Base-by-base conservation (phyloP, 2,113 vertebrate species). In the Nesogale talazaci region DNA sequence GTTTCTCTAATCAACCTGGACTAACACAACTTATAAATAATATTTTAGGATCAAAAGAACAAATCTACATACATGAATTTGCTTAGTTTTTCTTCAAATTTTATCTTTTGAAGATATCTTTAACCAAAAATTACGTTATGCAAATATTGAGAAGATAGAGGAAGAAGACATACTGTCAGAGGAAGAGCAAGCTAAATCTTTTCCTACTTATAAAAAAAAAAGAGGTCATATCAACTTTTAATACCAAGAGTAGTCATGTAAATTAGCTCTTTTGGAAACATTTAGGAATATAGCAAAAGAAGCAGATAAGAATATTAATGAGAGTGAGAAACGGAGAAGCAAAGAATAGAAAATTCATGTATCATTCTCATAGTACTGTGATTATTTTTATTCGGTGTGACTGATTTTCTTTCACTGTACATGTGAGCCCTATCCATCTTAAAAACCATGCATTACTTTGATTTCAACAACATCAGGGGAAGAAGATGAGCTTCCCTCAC, bases 401-500 rank as follows among this genome's bases (percentile, higher is more conserved):
- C 15, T 12, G 20, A 36, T 92, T 80, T 83, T 85, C 25, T 31
- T n/a, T 88, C 19, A 52, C 40, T 61, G 52, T 31, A 76, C 22
- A 27, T 16, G 52, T 52, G 46, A 52, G 46, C 14, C 46, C 46
- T 52, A 52, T 8, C 46, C 46, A 52, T 52, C 46, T 83, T 52
- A n/a, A 92, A 95, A 85, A 9, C 12, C 34, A 67, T 36, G 0
- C 79, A 25, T 72, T 59, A 25, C 80, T 95, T 93, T 92, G 22
- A 90, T 83, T 94, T 92, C 69, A 90, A 80, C 75, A 93, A n/a
- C 56, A 57, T 40, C 65, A 90, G n/a, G 69, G 36, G 78, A 88
- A 85, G 46, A 94, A 80, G 36, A 40, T 40, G 65, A 93, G 87
- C 76, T 92, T 90, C 72, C 80, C 67, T 52, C 63, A 79, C 77